Evolutionary conservation across 1,140 invertebrate species (phyloP), one percentile per base, ranked within the genome.

Genomic region (Fopius arisanus): DNA sequence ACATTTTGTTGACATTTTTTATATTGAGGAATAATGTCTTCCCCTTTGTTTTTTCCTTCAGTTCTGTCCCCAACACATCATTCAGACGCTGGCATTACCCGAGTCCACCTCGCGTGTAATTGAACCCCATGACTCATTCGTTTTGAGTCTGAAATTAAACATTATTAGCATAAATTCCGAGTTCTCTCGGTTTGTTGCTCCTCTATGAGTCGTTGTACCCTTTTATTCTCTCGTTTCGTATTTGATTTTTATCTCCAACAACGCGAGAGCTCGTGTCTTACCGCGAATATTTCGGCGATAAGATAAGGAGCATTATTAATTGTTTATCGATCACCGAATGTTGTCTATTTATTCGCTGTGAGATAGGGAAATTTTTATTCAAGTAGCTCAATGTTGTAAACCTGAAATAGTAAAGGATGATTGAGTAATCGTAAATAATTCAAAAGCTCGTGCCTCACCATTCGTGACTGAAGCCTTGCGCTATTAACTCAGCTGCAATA

Each of bases 131-230:
- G 54, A 59, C 54, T 59, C 54, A 59, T 59, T 59, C 54, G 6
- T 59, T 59, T 59, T 28, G 21, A 26, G 54, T 7, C 54, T 59
- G 54, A 59, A 59, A 59, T 59, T 26, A 26, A 26, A 23, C 54
- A 59, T 59, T 26, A 59, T 59, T 59, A 59, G 54, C 54, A 59
- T 59, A 59, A 59, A 59, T 59, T 59, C 54, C 6, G 54, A 12
- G 54, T 23, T 37, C 54, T 28, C 23, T 59, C 26, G 54, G 19
- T 59, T 26, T 59, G 19, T 23, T 26, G 26, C 2, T 26, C 21
- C 23, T 59, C 10, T 19, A 26, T 5, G 54, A 59, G 54, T 59
- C 54, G 3, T 59, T 59, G 54, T 23, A 21, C 54, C 19, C 23
- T 51, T 51, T 51, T 51, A 2, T 48, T 19, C 10, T 3, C 3